Evolutionary conservation across 2,888 invertebrate species (phyloP), one percentile per base, ranked within the genome.

Genomic region (Crossocerus cetratus): DNA sequence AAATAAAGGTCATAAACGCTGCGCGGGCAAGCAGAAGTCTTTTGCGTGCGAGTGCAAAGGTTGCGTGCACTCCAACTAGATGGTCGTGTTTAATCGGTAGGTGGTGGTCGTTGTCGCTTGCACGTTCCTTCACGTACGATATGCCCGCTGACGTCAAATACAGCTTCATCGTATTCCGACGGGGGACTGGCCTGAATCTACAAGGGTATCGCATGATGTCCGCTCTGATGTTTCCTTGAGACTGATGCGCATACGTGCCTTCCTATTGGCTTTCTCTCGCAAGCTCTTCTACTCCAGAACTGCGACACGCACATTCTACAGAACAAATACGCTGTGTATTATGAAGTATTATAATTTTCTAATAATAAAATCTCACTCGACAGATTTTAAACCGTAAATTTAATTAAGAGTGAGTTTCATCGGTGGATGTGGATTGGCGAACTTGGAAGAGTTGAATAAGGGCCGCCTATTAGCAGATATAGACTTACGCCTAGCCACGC

Each of bases 111-210:
- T 49, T 43, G 55, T 73, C 75, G 64, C 59, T 73, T 60, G 75
- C 73, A 65, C 66, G 65, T 75, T 63, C 65, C 65, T 65, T 73
- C 75, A 73, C 75, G 73, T 65, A 63, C 32, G 11, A 32, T 63
- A 44, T 54, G 59, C 65, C n/a, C 22, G 69, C 54, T 67, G 74
- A 69, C 74, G 66, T 74, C 64, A 55, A 73, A 60, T 22, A 8
- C 64, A 43, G 49, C 11, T 61, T 73, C 69, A 69, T 76, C 75
- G 66, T 70, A 49, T 73, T 69, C 66, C 69, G 66, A 54, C 42
- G 74, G 54, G 64, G 61, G 64, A 66, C 45, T 64, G 68, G 64
- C 64, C 60, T 67, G 74, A 69, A 67, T 76, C 66, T 64, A 53
- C 57, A 66, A 42, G 43, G 53, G 63, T 69, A 66, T 69, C 66